These are phyloP conservation scores for Solenopsis invicta DNA, from an alignment of 1,140 invertebrate genomes.

Conservation along the genomic window DNA sequence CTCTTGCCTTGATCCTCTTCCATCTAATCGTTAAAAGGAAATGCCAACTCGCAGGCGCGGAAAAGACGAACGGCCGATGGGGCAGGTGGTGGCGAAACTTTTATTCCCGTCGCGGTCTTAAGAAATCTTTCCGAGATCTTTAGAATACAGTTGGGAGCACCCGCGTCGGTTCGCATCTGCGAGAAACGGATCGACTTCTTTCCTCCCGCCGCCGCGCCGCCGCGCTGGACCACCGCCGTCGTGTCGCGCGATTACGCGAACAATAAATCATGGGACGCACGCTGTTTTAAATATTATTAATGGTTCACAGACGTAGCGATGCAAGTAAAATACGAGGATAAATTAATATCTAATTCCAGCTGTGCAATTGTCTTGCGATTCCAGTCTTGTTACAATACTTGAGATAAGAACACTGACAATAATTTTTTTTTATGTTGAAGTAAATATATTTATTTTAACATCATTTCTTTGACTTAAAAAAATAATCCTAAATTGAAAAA, in stretches of 20 bases:
- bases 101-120: conserved; percentile 43
- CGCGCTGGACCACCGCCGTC: conserved; percentile 11
- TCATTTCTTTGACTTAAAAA: too few relatives aligned
- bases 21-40: too few relatives aligned
- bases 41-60: neutral
- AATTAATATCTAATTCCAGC: conserved; percentile 28
- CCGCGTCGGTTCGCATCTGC: conserved; percentile 44
- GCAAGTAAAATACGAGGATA: neutral
- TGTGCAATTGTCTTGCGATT: neutral
- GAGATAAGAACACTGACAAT: neutral
- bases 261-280: conserved; percentile 45
- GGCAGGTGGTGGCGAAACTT: conserved; percentile 46
- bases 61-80: conserved; percentile 17
- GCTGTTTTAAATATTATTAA: conserved; percentile 54
- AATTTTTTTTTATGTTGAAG: too few relatives aligned
- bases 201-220: neutral
- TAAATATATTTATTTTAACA: too few relatives aligned
- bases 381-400: neutral
- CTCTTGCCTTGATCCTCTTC: too few relatives aligned
- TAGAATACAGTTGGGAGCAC: conserved; percentile 50
- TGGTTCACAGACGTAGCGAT: neutral
- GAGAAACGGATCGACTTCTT: conserved; percentile 53
- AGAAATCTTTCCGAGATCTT: conserved; percentile 54
- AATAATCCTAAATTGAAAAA: too few relatives aligned
- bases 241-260: conserved; percentile 28